Conservation (phyloP, 2,888 invertebrate species). For the Pollenia griseotomentosa region DNA sequence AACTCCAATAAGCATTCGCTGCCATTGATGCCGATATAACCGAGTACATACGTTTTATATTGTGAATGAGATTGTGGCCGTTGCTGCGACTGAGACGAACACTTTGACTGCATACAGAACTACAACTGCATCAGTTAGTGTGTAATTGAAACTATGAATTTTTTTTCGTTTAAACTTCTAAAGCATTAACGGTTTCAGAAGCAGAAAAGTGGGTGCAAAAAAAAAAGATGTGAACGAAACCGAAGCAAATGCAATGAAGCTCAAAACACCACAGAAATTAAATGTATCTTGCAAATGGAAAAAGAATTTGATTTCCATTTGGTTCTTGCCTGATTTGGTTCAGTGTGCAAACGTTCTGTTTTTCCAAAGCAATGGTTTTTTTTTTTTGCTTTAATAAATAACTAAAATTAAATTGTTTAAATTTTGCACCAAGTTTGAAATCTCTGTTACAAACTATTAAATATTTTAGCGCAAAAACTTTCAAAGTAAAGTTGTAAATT, state of each 20-base stretch:
- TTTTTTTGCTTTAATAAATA: constrained; percentile 19
- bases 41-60: not conserved
- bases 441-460: constrained; percentile 47
- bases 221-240: not conserved
- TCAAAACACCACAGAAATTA: constrained; percentile 40
- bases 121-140: constrained; percentile 12
- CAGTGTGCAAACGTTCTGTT: constrained; percentile 17
- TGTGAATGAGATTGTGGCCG: not conserved
- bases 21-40: not conserved
- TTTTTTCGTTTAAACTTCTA: constrained; percentile 15
- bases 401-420: constrained; percentile 46
- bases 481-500: constrained; percentile 21
- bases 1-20: constrained; percentile 22
- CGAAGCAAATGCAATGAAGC: constrained; percentile 28
- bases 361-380: not conserved
- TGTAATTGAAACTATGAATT: not conserved
- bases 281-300: constrained; percentile 53
- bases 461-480: constrained; percentile 44
- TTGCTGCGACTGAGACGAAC: not conserved
- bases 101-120: constrained; percentile 10
- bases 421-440: constrained; percentile 19
- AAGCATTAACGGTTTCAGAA: constrained; percentile 43
- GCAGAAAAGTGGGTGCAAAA: constrained; percentile 43
- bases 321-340: constrained; percentile 25
- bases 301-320: too few relatives aligned